These are phyloP conservation scores for Pollenia angustigena DNA, from an alignment of 2,888 invertebrate genomes.

Conservation along the genomic window DNA sequence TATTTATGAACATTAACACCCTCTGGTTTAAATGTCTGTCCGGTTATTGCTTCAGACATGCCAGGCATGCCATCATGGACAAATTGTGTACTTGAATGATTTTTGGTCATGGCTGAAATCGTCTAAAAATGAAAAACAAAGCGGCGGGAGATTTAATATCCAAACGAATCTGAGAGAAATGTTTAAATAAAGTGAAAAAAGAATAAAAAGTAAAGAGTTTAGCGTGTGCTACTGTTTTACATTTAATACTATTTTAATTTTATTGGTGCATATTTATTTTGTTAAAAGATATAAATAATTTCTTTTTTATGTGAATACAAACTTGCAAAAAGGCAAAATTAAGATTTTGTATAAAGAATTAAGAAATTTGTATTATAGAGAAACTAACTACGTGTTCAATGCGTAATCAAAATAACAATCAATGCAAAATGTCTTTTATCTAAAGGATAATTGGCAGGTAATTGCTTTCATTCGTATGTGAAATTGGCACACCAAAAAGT, in stretches of 20 bases:
- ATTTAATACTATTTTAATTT: conserved; percentile 23
- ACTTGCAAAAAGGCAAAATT: not conserved
- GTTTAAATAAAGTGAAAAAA: conserved; percentile 3
- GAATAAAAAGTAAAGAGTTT: conserved; percentile 2
- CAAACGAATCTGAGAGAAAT: conserved; percentile 33
- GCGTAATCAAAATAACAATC: no score
- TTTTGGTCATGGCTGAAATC: conserved; percentile 66
- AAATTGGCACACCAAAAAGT: no score
- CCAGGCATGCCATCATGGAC: conserved; percentile 43
- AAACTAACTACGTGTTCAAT: no score
- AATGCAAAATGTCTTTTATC: no score
- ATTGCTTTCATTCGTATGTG: no score
- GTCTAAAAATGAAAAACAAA: conserved; percentile 38
- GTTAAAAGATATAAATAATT: not conserved
- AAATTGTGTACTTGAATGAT: conserved; percentile 60
- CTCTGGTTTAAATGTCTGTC: conserved; percentile 30
- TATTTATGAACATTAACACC: conserved; percentile 68
- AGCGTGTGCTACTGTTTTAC: conserved; percentile 50
- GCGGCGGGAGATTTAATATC: conserved; percentile 52
- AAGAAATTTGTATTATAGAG: no score
- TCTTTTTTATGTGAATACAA: not conserved
- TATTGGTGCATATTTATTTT: not conserved
- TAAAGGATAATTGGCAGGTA: no score
- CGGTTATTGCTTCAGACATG: not conserved
- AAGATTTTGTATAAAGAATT: no score